Conservation (phyloP, 1,140 invertebrate genomes). For the Brachionus paranguensis region DNA sequence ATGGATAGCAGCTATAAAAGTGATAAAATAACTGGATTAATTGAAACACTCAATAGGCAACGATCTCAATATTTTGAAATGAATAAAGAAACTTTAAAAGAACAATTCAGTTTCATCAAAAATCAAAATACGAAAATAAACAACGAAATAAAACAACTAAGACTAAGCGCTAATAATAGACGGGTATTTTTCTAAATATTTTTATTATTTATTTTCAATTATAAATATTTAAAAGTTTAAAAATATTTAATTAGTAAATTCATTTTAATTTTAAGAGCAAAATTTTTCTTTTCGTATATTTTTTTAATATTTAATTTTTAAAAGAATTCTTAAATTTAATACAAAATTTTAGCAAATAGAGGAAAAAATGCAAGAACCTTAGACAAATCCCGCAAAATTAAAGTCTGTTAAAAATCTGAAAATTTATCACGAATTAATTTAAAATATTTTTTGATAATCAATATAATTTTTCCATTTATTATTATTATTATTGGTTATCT, state of each 20-base stretch:
- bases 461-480: no score
- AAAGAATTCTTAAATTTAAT: no score
- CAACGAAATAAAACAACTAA: background rate
- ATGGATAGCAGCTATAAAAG: background rate
- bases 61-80: background rate
- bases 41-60: background rate
- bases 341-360: no score
- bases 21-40: background rate
- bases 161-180: background rate
- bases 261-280: no score
- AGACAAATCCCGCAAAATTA: no score
- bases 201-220: background rate
- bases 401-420: no score
- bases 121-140: slow-evolving; percentile 18
- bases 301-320: no score
- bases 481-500: no score
- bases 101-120: slow-evolving; percentile 18
- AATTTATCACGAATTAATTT: no score
- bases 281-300: no score
- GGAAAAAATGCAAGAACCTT: no score
- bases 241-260: background rate
- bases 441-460: no score
- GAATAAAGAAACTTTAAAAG: slow-evolving; percentile 20
- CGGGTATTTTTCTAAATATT: background rate
- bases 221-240: background rate